phyloP scores from a whole-genome alignment of 1,140 invertebrate species.

The Zaprionus ghesquierei region DNA sequence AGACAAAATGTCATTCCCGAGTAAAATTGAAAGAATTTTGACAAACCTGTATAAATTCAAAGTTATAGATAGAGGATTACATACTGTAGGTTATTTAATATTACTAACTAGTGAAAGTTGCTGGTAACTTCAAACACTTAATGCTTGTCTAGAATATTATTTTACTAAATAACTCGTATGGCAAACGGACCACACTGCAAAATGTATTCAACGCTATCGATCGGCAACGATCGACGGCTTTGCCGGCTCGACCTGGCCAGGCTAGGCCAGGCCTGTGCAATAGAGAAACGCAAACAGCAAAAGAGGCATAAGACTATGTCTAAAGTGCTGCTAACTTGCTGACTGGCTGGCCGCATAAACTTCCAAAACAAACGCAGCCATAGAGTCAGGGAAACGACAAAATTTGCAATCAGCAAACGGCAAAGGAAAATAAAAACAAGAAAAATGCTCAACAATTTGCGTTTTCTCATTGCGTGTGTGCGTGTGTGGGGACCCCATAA shows the following conservation, averaged over 20 bases:
- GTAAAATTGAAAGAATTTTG: too few species aligned
- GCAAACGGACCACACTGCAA: slow-evolving; percentile 12
- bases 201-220: slow-evolving; percentile 54
- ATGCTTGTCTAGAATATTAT: neutral
- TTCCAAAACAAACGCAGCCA: slow-evolving; percentile 31
- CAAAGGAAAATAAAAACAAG: slow-evolving; percentile 59
- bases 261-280: neutral
- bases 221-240: slow-evolving; percentile 10
- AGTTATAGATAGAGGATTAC: too few species aligned
- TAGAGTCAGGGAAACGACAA: slow-evolving; percentile 58
- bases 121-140: neutral
- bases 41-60: too few species aligned
- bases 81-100: too few species aligned
- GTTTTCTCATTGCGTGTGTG: slow-evolving; percentile 56
- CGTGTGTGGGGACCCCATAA: slow-evolving; percentile 26
- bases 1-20: too few species aligned
- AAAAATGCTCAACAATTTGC: slow-evolving; percentile 72
- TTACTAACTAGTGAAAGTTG: neutral
- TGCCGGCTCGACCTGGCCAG: neutral
- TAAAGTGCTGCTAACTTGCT: slow-evolving; percentile 3
- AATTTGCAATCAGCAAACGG: slow-evolving; percentile 69
- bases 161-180: neutral
- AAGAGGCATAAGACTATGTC: slow-evolving; percentile 57
- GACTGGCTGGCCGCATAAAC: slow-evolving; percentile 33
- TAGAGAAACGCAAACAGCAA: slow-evolving; percentile 46